A percentile compares a stretch with the other conserved stretches of the same genome.
These are phyloP conservation scores for Amblyteles armatorius DNA, from an alignment of 2,888 invertebrate genomes.

Conservation along the genomic window DNA sequence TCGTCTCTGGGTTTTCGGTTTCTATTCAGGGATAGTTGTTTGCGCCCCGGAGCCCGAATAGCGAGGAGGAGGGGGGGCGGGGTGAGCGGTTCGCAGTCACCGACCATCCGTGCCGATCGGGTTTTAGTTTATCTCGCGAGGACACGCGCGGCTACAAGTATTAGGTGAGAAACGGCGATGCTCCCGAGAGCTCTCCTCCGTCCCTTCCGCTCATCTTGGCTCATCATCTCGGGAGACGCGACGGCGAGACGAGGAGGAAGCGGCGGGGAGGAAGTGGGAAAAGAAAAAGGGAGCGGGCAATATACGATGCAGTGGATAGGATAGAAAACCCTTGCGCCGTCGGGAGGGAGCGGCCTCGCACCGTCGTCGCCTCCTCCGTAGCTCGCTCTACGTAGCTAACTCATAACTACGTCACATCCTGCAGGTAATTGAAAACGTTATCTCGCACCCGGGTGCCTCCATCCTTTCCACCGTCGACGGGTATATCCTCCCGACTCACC, in stretches of 20 bases:
- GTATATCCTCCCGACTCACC: conserved; percentile 36
- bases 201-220: conserved; percentile 75
- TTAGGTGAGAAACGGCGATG: conserved; percentile 69
- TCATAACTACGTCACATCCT: conserved; percentile 85
- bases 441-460: conserved; percentile 81
- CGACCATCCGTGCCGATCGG: conserved; percentile 71
- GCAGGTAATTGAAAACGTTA: conserved; percentile 85
- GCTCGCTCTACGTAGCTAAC: conserved; percentile 80
- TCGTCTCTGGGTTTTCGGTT: background rate
- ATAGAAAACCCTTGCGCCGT: conserved; percentile 59
- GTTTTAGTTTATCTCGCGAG: conserved; percentile 79
- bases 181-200: conserved; percentile 34
- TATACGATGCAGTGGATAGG: conserved; percentile 38
- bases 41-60: background rate
- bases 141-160: conserved; percentile 77
- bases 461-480: conserved; percentile 76
- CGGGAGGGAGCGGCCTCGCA: conserved; percentile 40
- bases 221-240: conserved; percentile 77
- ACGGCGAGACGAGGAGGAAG: background rate
- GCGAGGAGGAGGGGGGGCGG: background rate
- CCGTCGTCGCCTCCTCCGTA: conserved; percentile 46
- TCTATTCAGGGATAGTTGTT: conserved; percentile 6
- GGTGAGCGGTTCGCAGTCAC: background rate
- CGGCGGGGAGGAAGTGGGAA: background rate
- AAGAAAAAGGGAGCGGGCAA: conserved; percentile 10